These are phyloP conservation scores for Microtus richardsoni DNA, from an alignment of 2,113 vertebrate genomes.

Conservation along the genomic window DNA sequence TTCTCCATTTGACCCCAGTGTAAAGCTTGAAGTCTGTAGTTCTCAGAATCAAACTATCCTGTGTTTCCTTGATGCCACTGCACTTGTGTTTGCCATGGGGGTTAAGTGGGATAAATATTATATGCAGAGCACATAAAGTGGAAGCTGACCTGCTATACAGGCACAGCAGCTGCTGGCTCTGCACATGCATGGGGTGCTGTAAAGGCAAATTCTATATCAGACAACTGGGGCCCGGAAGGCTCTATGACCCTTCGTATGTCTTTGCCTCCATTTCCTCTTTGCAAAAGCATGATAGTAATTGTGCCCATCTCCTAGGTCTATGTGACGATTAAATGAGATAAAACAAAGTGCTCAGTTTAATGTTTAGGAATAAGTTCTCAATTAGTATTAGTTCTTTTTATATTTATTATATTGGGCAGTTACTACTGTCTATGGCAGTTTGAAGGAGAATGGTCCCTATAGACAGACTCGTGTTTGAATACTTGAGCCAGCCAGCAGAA, in stretches of 20 bases:
- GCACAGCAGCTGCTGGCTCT: neutral
- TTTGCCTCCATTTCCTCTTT: neutral
- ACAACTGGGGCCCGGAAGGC: neutral
- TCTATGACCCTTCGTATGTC: neutral
- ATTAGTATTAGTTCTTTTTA: neutral
- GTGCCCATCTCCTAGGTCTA: neutral
- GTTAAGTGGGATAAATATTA: neutral
- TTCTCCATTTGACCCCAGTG: constrained; percentile 16
- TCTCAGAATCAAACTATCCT: neutral
- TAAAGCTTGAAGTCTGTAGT: neutral
- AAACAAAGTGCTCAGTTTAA: neutral
- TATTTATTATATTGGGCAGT: neutral
- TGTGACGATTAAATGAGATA: neutral
- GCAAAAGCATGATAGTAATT: neutral
- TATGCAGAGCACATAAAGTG: neutral
- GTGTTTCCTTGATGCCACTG: neutral
- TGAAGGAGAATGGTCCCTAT: neutral
- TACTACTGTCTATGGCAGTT: neutral
- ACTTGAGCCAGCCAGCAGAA: neutral
- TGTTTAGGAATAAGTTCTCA: neutral
- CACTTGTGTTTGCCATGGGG: neutral
- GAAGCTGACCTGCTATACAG: neutral
- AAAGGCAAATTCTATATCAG: neutral
- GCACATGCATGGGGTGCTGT: neutral
- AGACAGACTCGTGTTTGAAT: neutral